Conservation (phyloP, 1,140 invertebrate species). For the Bombus waltoni region DNA sequence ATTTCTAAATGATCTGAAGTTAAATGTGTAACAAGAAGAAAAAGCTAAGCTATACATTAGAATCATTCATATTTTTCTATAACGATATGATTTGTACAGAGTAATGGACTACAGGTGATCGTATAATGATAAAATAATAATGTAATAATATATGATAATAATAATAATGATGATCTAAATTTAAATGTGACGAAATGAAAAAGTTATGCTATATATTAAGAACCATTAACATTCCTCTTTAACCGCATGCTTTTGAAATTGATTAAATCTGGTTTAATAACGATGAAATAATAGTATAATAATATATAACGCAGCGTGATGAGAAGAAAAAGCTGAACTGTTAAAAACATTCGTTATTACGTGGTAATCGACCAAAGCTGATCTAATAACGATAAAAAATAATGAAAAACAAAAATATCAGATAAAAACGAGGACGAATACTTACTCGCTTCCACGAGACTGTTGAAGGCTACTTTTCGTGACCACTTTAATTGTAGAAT, state of each 20-base stretch:
- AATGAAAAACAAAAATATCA: neutral
- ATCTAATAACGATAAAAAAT: neutral
- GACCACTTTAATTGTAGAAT: slow-evolving; percentile 59
- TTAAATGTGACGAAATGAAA: neutral
- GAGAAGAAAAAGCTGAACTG: neutral
- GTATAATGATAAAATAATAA: neutral
- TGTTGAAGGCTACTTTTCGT: slow-evolving; percentile 68
- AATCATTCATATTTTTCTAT: neutral
- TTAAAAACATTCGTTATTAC: neutral
- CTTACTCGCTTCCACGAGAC: slow-evolving; percentile 79
- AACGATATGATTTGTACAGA: too few relatives aligned
- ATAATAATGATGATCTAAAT: neutral
- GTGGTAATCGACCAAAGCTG: neutral
- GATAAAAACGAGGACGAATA: neutral
- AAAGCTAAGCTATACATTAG: neutral
- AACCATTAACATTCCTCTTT: neutral
- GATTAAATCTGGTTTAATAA: neutral
- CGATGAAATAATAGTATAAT: neutral
- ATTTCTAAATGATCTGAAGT: neutral
- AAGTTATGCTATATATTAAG: neutral
- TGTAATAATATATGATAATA: neutral
- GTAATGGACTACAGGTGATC: neutral
- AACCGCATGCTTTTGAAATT: neutral
- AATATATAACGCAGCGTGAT: neutral
- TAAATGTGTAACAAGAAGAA: neutral